Conservation (phyloP, 1,140 invertebrate genomes). For the Apolygus lucorum region DNA sequence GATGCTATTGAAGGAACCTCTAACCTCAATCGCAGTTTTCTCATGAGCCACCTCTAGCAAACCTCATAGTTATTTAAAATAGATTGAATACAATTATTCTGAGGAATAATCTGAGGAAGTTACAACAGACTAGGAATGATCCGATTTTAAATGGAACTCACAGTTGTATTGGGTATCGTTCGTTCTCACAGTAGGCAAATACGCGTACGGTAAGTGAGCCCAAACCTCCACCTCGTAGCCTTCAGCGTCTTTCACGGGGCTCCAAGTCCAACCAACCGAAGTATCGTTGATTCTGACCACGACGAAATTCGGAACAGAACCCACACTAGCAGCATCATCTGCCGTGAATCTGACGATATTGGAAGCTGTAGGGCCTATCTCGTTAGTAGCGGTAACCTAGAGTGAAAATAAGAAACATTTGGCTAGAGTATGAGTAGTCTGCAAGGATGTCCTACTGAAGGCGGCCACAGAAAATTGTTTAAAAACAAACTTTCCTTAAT, state of each 20-base stretch:
- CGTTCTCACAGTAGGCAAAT: slow-evolving; percentile 32
- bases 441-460: no score
- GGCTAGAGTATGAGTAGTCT: no score
- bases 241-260: slow-evolving; percentile 46
- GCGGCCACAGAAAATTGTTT: no score
- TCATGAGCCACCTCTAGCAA: no score
- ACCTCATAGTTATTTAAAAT: neutral
- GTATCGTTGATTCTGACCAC: slow-evolving; percentile 42
- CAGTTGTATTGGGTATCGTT: slow-evolving; percentile 37
- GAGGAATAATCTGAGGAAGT: neutral
- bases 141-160: slow-evolving; percentile 30
- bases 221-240: slow-evolving; percentile 50
- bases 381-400: slow-evolving; percentile 50
- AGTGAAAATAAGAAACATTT: no score
- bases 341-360: slow-evolving; percentile 46
- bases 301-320: slow-evolving; percentile 48
- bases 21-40: no score
- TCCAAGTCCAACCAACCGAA: slow-evolving; percentile 52
- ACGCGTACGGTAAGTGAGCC: slow-evolving; percentile 45
- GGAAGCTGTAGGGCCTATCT: slow-evolving; percentile 45
- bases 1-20: no score
- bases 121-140: no score
- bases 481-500: no score
- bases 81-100: neutral
- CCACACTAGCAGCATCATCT: slow-evolving; percentile 52